A percentile compares a stretch with the other conserved stretches of the same genome.
These are phyloP conservation scores for Conomelus anceps DNA, from an alignment of 2,888 invertebrate species.

Conservation along the genomic window DNA sequence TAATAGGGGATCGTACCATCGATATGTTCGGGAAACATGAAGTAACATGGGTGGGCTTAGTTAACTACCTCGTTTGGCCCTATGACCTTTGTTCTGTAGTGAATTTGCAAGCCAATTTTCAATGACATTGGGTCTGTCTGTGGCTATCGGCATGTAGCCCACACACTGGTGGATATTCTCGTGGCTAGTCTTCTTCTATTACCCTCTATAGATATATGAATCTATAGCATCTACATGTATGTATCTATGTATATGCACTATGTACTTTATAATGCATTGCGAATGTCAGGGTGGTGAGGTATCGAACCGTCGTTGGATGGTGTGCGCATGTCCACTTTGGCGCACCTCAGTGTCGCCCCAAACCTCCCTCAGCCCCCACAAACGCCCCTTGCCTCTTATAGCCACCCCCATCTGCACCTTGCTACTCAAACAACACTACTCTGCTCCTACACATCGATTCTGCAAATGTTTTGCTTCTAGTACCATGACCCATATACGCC, in stretches of 20 bases:
- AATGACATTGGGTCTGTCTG: neutral
- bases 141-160: neutral
- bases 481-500: neutral
- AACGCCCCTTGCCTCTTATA: neutral
- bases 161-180: neutral
- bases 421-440: neutral
- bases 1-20: neutral
- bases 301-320: neutral
- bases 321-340: neutral
- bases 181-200: neutral
- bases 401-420: neutral
- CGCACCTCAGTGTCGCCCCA: neutral
- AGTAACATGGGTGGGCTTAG: neutral
- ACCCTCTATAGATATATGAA: no score
- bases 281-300: neutral
- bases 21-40: neutral
- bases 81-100: neutral
- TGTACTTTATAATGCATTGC: neutral
- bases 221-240: neutral
- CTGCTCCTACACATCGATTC: neutral
- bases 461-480: slow-evolving; percentile 1
- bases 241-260: neutral
- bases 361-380: neutral
- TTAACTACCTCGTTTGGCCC: neutral
- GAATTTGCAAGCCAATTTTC: neutral